phyloP scores from a whole-genome alignment of 2,888 invertebrate genomes.

The Lapara coniferarum region DNA sequence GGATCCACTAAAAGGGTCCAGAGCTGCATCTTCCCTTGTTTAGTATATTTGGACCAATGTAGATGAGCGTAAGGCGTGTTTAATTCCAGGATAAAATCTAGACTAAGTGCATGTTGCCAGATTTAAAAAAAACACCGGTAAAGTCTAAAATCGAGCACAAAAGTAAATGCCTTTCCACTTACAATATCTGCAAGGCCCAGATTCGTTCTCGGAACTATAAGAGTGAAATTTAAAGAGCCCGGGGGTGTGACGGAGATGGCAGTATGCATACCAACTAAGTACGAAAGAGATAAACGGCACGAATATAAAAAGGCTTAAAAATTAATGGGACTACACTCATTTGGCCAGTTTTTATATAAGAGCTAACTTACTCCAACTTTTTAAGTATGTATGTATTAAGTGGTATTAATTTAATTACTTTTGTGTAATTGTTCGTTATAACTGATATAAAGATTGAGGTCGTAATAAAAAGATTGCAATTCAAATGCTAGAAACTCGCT shows the following conservation, averaged over 20 bases:
- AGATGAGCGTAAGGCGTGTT: too few relatives aligned
- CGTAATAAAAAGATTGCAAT: too few relatives aligned
- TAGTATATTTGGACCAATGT: too few relatives aligned
- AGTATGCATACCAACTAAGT: neutral
- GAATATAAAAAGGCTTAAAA: constrained; percentile 19
- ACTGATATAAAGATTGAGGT: too few relatives aligned
- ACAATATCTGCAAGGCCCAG: constrained; percentile 1
- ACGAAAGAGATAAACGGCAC: neutral
- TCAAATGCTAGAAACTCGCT: too few relatives aligned
- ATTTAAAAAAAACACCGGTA: too few relatives aligned
- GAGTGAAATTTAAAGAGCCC: constrained; percentile 17
- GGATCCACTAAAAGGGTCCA: too few relatives aligned
- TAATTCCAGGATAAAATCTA: too few relatives aligned
- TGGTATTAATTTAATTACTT: neutral
- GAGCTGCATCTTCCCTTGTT: too few relatives aligned
- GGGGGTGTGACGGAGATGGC: neutral
- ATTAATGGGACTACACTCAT: constrained; percentile 1
- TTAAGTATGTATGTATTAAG: neutral
- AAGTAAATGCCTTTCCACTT: constrained; percentile 13
- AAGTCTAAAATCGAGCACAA: constrained; percentile 13
- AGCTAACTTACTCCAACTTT: neutral
- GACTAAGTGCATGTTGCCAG: too few relatives aligned
- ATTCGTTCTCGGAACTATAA: constrained; percentile 8
- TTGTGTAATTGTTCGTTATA: neutral
- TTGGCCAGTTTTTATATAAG: neutral